These are phyloP conservation scores for Mechanitis mazaeus DNA, from an alignment of 2,888 invertebrate species.

Conservation along the genomic window DNA sequence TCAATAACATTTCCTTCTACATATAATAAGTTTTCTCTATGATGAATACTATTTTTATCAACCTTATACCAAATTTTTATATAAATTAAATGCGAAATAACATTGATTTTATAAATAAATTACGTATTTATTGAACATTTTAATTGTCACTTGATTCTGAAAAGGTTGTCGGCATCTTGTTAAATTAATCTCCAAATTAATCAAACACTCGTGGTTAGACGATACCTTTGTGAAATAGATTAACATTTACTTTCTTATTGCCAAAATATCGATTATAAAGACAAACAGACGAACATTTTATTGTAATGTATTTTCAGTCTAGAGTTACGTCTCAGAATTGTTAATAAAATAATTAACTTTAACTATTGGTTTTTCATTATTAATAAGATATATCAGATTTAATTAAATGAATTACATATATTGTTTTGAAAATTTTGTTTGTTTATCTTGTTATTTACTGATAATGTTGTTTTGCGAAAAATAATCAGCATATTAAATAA, in stretches of 20 bases:
- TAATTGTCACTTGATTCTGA: slow-evolving; percentile 24
- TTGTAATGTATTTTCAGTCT: no score
- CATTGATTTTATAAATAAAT: slow-evolving; percentile 10
- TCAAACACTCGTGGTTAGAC: slow-evolving; percentile 13
- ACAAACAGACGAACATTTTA: no score
- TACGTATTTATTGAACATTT: slow-evolving; percentile 4
- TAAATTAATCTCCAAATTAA: slow-evolving; percentile 38
- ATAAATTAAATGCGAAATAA: slow-evolving; percentile 6
- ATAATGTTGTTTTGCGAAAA: no score
- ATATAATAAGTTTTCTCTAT: background rate
- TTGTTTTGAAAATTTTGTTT: no score
- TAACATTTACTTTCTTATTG: slow-evolving; percentile 16
- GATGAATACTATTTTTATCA: background rate
- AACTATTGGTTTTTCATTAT: no score
- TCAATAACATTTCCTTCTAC: background rate
- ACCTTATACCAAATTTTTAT: background rate
- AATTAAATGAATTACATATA: no score
- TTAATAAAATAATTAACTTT: no score
- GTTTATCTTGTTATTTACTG: no score
- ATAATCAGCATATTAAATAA: no score
- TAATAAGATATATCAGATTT: no score
- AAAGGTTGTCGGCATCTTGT: slow-evolving; percentile 44
- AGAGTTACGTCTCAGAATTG: no score
- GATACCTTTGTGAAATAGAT: slow-evolving; percentile 19
- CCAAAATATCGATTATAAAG: background rate